Evolutionary conservation across 2,113 vertebrate genomes (phyloP).

Genomic region (Sinocyclocheilus anshuiensis): DNA sequence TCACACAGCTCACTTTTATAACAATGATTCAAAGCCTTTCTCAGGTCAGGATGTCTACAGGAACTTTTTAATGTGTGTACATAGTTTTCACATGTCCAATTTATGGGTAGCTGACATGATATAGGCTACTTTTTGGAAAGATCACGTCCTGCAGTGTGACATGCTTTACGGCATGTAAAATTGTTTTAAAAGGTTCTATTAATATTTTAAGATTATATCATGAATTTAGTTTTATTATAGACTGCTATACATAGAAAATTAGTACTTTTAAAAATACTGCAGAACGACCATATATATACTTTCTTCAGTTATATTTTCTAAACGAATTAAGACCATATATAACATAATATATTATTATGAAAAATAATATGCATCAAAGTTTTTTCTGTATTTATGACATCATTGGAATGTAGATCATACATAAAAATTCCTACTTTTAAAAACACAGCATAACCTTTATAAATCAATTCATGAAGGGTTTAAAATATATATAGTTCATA

Average conservation of each 20-base stretch:
- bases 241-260: neutral
- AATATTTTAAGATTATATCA: neutral
- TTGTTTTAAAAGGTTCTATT: neutral
- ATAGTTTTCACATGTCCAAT: neutral
- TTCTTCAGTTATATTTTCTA: neutral
- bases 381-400: too few relatives aligned
- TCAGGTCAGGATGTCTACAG: conserved; percentile 23
- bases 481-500: too few relatives aligned
- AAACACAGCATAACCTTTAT: too few relatives aligned
- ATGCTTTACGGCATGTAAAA: neutral
- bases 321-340: too few relatives aligned
- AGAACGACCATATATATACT: too few relatives aligned
- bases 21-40: conserved; percentile 17
- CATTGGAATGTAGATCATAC: too few relatives aligned
- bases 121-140: conserved; percentile 3
- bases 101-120: neutral
- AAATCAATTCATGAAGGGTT: too few relatives aligned
- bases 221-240: neutral
- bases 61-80: neutral
- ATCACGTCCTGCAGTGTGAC: neutral
- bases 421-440: too few relatives aligned
- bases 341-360: too few relatives aligned
- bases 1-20: neutral
- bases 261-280: too few relatives aligned
- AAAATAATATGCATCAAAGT: too few relatives aligned